A percentile compares a stretch with the other conserved stretches of the same genome.
Conservation (phyloP, 2,113 vertebrate species). For the Varanus salvator region DNA sequence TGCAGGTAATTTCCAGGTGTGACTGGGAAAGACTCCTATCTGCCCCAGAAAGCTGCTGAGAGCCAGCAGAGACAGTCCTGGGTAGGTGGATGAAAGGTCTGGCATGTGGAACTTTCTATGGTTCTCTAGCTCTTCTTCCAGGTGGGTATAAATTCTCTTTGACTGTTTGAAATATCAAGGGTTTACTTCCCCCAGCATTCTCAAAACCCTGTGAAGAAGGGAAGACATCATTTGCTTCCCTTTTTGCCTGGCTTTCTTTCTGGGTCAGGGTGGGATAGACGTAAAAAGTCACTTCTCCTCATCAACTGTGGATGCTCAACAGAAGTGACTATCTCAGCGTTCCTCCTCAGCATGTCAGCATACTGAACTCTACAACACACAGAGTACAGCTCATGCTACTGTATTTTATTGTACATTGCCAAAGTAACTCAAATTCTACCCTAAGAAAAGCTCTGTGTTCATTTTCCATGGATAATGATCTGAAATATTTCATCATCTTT, state of each 20-base stretch:
- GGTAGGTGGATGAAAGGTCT: no score
- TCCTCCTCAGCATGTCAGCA: neutral
- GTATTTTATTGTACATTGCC: neutral
- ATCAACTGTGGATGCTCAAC: neutral
- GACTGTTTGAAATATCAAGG: neutral
- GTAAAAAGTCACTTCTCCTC: neutral
- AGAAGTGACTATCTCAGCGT: neutral
- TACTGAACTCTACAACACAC: no score
- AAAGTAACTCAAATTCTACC: neutral
- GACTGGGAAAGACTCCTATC: neutral
- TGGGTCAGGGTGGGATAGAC: no score
- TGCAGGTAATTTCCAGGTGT: no score
- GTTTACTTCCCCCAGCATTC: neutral
- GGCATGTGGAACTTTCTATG: neutral
- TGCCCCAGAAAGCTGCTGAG: no score
- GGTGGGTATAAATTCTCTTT: neutral
- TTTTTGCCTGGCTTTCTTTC: neutral
- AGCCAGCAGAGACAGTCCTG: no score
- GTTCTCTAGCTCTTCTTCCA: neutral
- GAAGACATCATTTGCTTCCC: neutral
- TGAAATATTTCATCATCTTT: neutral
- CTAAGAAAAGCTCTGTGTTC: neutral
- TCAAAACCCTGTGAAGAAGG: neutral
- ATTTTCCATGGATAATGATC: neutral
- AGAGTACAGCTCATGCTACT: no score